Evolutionary conservation across 2,113 vertebrate genomes (phyloP).

Genomic region (Pelvicachromis taeniatus): DNA sequence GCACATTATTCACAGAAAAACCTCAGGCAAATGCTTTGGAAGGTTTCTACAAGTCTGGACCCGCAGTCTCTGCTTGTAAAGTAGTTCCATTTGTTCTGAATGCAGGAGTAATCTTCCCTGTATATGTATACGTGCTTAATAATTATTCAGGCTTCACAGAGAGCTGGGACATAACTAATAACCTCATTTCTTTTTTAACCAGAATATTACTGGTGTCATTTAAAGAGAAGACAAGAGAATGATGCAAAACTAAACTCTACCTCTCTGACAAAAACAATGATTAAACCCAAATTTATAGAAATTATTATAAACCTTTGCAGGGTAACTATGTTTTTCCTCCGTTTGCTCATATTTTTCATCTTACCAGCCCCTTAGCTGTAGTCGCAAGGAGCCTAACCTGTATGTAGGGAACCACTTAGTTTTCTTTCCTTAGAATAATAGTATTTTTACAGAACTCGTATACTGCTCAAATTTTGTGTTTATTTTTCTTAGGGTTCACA

Average conservation of each 20-base stretch:
- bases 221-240: background rate
- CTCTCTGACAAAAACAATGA: background rate
- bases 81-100: background rate
- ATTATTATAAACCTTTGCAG: background rate
- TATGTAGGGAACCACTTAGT: background rate
- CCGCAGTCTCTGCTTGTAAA: background rate
- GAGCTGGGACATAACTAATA: background rate
- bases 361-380: background rate
- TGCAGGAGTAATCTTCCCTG: background rate
- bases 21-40: conserved; percentile 7
- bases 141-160: background rate
- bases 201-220: background rate
- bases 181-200: background rate
- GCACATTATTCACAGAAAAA: conserved; percentile 20
- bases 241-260: background rate
- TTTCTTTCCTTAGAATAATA: background rate
- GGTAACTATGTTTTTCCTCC: background rate
- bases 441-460: background rate
- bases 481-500: background rate
- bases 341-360: background rate
- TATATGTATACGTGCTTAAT: background rate
- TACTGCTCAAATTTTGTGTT: rapidly evolving
- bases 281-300: background rate
- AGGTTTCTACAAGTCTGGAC: conserved; percentile 8
- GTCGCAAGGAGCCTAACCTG: background rate